phyloP scores from a whole-genome alignment of 2,797 vertebrate species.

The Silurus lanzhouensis region DNA sequence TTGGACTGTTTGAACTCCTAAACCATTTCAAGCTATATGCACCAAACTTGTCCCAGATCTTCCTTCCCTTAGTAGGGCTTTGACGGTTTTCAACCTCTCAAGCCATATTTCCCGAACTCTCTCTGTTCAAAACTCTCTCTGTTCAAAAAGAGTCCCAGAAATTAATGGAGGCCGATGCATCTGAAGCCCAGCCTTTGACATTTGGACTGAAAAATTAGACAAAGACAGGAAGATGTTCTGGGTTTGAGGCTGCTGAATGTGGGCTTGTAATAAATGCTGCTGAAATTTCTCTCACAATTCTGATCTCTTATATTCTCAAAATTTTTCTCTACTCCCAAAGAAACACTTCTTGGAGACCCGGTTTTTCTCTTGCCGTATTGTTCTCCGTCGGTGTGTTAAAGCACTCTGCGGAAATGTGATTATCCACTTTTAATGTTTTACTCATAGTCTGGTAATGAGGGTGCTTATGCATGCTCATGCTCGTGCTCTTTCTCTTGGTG shows the following conservation, averaged over 20 bases:
- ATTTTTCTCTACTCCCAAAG: background rate
- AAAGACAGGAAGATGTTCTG: background rate
- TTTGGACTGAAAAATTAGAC: background rate
- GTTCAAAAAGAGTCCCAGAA: too few species aligned
- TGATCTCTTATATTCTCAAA: background rate
- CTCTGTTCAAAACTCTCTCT: background rate
- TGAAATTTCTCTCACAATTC: background rate
- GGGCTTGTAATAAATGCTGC: background rate
- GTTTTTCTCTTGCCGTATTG: background rate
- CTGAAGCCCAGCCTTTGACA: background rate
- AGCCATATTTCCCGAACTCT: too few species aligned
- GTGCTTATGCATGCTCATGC: slow-evolving; percentile 9
- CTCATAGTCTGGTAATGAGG: slow-evolving; percentile 3
- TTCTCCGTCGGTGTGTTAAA: slow-evolving; percentile 9
- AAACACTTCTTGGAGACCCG: too few species aligned
- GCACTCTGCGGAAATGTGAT: slow-evolving; percentile 26
- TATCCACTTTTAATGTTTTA: slow-evolving; percentile 38
- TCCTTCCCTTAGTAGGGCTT: too few species aligned
- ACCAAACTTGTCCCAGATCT: too few species aligned
- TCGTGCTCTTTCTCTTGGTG: background rate
- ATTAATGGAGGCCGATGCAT: background rate
- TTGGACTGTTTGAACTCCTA: too few species aligned
- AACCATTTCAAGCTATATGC: too few species aligned
- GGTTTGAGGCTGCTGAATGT: background rate
- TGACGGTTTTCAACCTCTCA: too few species aligned